phyloP scores from a whole-genome alignment of 2,888 invertebrate species.

The Poecilobothrus nobilitatus region DNA sequence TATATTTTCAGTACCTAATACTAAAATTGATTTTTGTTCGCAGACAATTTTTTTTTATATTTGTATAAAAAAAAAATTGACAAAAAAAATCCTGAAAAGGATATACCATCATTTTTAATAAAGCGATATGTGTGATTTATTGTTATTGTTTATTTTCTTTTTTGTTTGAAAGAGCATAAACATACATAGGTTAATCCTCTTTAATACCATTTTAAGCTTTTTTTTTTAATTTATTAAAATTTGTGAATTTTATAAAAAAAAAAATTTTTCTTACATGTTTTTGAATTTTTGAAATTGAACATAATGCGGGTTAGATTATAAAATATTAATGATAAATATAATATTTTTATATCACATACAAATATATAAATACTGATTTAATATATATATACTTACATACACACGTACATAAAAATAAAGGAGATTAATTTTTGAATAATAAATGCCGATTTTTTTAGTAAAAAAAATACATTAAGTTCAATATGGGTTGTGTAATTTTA shows the following conservation, averaged over 20 bases:
- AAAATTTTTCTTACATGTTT: neutral
- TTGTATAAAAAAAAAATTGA: neutral
- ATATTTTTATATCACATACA: no score
- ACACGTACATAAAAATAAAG: neutral
- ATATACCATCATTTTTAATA: conserved; percentile 6
- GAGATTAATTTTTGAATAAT: neutral
- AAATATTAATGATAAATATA: neutral
- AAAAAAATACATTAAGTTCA: no score
- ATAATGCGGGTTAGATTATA: conserved; percentile 6
- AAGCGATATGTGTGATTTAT: conserved; percentile 1
- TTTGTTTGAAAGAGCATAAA: neutral
- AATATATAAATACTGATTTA: no score
- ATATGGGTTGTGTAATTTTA: no score
- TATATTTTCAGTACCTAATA: no score
- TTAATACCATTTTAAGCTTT: neutral
- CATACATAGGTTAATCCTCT: neutral
- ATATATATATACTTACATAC: no score
- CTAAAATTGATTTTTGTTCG: no score
- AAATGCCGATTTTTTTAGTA: neutral
- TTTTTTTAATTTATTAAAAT: neutral
- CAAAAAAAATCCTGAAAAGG: neutral
- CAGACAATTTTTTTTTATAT: neutral
- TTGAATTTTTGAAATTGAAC: neutral
- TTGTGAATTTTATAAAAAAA: neutral
- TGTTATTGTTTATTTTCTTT: neutral